A percentile compares a stretch with the other conserved stretches of the same genome.
Evolutionary conservation across 2,888 invertebrate species (phyloP).

Genomic region (Nomada ruficornis): DNA sequence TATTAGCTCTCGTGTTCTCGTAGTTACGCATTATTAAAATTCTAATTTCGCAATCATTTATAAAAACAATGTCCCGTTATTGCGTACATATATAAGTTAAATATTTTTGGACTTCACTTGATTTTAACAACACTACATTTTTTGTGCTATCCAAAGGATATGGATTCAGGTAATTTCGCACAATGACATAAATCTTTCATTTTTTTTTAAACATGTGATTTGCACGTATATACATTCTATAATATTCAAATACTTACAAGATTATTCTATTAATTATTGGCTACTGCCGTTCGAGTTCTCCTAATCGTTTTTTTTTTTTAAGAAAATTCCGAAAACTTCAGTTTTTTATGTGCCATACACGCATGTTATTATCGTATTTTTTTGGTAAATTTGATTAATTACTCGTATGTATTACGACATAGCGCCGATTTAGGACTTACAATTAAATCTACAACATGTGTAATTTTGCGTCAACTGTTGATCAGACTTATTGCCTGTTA

Average conservation of each 20-base stretch:
- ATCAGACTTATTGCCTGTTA: background rate
- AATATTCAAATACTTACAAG: background rate
- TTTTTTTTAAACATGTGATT: slow-evolving; percentile 2
- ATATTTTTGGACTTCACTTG: slow-evolving; percentile 8
- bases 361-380: background rate
- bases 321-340: too few species aligned
- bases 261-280: background rate
- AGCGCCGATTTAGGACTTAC: background rate
- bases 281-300: background rate
- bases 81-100: slow-evolving; percentile 32
- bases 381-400: too few species aligned
- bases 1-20: background rate
- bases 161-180: slow-evolving; percentile 78
- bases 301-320: background rate
- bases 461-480: background rate
- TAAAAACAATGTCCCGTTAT: slow-evolving; percentile 46
- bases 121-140: slow-evolving; percentile 55
- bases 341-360: background rate
- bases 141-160: slow-evolving; percentile 71
- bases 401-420: background rate
- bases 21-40: slow-evolving; percentile 24
- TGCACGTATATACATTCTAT: background rate
- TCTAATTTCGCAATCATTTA: slow-evolving; percentile 55
- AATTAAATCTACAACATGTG: background rate
- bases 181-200: background rate